Conservation (phyloP, 2,888 invertebrate species). For the Rhingia rostrata region DNA sequence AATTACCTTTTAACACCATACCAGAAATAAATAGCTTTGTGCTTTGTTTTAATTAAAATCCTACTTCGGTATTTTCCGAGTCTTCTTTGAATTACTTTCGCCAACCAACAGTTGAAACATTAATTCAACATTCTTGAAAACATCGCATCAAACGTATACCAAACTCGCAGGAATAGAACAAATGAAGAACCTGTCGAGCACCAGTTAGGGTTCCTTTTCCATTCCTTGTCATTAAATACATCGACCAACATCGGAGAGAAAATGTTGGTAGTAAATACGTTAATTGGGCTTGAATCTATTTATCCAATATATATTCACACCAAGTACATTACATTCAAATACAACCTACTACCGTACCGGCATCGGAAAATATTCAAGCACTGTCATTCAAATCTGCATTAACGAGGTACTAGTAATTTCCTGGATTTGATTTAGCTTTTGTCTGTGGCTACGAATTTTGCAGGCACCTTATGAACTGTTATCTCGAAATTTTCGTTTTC, state of each 20-base stretch:
- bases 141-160: conserved; percentile 22
- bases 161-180: conserved; percentile 39
- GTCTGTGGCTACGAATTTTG: too few relatives aligned
- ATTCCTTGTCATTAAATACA: conserved; percentile 54
- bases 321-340: conserved; percentile 52
- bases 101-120: conserved; percentile 31
- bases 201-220: conserved; percentile 49
- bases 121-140: conserved; percentile 31
- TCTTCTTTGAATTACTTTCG: conserved; percentile 1
- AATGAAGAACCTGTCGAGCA: conserved; percentile 50
- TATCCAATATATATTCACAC: conserved; percentile 33
- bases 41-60: conserved; percentile 62
- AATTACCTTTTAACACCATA: conserved; percentile 41
- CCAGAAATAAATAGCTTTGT: conserved; percentile 41
- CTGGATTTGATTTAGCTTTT: too few relatives aligned
- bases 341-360: conserved; percentile 13
- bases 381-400: conserved; percentile 21
- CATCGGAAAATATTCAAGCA: conserved; percentile 10
- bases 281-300: conserved; percentile 2
- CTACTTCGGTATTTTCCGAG: conserved; percentile 44
- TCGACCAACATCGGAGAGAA: conserved; percentile 16
- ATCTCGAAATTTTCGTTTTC: too few relatives aligned
- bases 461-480: too few relatives aligned
- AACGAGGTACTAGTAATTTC: neutral
- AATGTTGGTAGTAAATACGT: neutral